Percentiles rank a stretch among this genome's conserved stretches.
phyloP scores from a whole-genome alignment of 2,797 vertebrate genomes.

The Phalloptychus januarius region DNA sequence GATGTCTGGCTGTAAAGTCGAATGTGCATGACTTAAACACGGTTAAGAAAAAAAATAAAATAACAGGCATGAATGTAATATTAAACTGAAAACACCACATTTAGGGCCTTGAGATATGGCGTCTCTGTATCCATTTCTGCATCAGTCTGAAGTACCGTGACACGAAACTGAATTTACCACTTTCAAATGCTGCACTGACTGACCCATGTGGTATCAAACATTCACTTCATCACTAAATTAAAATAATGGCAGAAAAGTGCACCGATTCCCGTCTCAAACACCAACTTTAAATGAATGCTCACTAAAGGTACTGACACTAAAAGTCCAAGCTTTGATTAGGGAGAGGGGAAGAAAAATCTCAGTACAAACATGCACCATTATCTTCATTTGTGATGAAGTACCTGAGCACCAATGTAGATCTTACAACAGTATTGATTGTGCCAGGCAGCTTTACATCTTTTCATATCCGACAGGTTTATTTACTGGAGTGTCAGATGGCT shows the following conservation, averaged over 20 bases:
- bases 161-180: too few species aligned
- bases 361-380: neutral
- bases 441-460: constrained; percentile 36
- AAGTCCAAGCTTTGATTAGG: constrained; percentile 20
- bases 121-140: neutral
- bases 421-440: constrained; percentile 5
- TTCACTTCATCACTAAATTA: neutral
- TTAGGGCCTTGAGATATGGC: neutral
- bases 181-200: too few species aligned
- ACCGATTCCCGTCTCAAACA: neutral
- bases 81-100: too few species aligned
- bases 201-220: neutral
- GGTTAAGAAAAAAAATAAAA: too few species aligned
- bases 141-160: neutral
- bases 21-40: too few species aligned
- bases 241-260: neutral
- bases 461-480: constrained; percentile 49
- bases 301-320: neutral
- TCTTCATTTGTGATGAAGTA: constrained; percentile 29
- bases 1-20: too few species aligned
- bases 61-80: too few species aligned
- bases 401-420: constrained; percentile 21
- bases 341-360: neutral
- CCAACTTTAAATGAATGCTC: neutral
- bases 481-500: constrained; percentile 22